Base-by-base conservation (phyloP, 2,797 vertebrate species). In the Fundulus diaphanus region DNA sequence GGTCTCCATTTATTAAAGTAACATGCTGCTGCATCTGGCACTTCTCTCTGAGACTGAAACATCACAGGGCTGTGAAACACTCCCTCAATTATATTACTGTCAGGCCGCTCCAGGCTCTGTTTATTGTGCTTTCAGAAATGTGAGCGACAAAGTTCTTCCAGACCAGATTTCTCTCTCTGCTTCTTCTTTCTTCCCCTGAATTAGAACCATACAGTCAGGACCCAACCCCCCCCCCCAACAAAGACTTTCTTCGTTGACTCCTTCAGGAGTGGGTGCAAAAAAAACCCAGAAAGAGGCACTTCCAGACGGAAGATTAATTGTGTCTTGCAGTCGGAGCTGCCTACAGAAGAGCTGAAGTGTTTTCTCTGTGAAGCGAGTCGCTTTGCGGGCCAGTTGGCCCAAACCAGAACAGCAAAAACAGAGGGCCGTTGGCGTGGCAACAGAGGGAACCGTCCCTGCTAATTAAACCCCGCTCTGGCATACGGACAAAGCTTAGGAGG, bases 311-410 rank as follows among this genome's bases (percentile, higher is more conserved):
- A 77, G 79, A 85, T 79, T 84, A 87, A 83, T 82, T 73, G 71
- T 78, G 79, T 69, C 82, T 79, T 90, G 71, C 86, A 89, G 80
- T 87, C 69, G 84, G 89, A 86, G 83, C 82, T 85, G 82, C 79
- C 79, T 81, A 81, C 74, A 78, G 77, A 57, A 79, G 80, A 87
- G 74, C 72, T 78, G 81, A 76, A 87, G 88, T 65, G 40, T 76
- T 83, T 83, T 84, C 80, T 82, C 79, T 76, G 76, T 67, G 7
- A 68, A 81, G 82, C 73, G 3, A 56, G 20, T 70, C 29, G 40
- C 78, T 88, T 82, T 84, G 85, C 74, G 85, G 86, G 90, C 91
- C 89, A 89, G 77, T 88, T 92, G 94, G 91, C 89, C 86, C 72
- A 2, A 73, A 82, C 72, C 86, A 56, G 73, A 77, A 46, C 83